These are phyloP conservation scores for Pachyramphus minor DNA, from an alignment of 2,113 vertebrate species.

Conservation along the genomic window DNA sequence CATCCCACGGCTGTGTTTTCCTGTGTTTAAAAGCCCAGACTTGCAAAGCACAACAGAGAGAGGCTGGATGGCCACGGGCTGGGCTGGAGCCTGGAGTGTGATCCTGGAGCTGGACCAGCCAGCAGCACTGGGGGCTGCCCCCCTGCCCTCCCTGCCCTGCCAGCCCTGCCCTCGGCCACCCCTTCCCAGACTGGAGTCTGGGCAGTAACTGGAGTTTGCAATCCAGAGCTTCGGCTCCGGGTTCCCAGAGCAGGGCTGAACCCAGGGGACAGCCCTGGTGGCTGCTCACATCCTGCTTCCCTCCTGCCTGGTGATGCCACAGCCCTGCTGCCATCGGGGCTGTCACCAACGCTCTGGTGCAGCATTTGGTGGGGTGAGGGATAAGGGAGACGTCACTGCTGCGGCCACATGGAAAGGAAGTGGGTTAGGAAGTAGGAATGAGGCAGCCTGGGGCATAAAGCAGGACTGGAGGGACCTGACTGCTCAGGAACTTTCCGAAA, in stretches of 20 bases:
- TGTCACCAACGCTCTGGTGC: not conserved
- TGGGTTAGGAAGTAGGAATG: not conserved
- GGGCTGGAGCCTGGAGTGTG: not conserved
- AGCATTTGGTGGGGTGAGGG: fast-evolving
- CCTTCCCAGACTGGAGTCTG: fast-evolving
- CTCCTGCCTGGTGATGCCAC: not conserved
- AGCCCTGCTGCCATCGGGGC: not conserved
- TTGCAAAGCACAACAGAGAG: fast-evolving
- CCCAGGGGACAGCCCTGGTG: not conserved
- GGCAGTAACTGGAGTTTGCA: not conserved
- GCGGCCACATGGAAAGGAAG: not conserved
- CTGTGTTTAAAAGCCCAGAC: not conserved
- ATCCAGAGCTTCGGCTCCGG: fast-evolving
- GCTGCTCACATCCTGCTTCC: fast-evolving
- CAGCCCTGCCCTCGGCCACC: not conserved
- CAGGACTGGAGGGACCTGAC: fast-evolving
- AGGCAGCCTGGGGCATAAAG: not conserved
- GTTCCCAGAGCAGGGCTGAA: not conserved
- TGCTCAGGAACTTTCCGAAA: not conserved
- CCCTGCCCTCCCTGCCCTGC: not conserved
- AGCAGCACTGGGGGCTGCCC: not conserved
- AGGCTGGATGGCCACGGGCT: not conserved
- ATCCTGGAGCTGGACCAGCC: not conserved
- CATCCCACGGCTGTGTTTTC: not conserved
- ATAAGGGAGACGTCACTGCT: fast-evolving